Percentiles rank a stretch among this genome's conserved stretches.
phyloP scores from a whole-genome alignment of 1,140 invertebrate genomes.

The Drosophila ficusphila region DNA sequence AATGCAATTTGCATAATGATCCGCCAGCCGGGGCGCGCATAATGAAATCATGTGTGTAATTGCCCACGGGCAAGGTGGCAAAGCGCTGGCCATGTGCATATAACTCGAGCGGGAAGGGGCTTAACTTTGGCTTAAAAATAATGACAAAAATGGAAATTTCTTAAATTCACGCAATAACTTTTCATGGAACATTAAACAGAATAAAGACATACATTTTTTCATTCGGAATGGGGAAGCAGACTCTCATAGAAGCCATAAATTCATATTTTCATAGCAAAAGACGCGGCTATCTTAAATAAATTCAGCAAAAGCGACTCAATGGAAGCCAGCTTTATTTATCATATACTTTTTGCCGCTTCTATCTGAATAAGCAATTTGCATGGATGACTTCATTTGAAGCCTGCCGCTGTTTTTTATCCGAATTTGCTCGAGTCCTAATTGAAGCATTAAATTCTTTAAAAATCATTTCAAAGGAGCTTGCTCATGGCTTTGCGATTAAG shows the following conservation, averaged over 20 bases:
- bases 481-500: too few species aligned
- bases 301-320: neutral
- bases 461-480: too few species aligned
- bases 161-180: neutral
- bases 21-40: slow-evolving; percentile 42
- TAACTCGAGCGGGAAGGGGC: neutral
- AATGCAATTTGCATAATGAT: slow-evolving; percentile 77
- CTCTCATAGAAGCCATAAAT: too few species aligned
- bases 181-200: neutral
- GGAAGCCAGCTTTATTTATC: neutral
- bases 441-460: too few species aligned
- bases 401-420: neutral
- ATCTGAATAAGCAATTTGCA: neutral
- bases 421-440: neutral
- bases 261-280: neutral
- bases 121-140: neutral
- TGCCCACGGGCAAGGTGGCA: slow-evolving; percentile 31
- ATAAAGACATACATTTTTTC: neutral
- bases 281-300: neutral
- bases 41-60: slow-evolving; percentile 70
- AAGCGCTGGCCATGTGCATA: slow-evolving; percentile 19
- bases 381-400: neutral
- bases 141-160: neutral
- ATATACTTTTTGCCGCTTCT: neutral
- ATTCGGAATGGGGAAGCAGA: too few species aligned